Evolutionary conservation across 2,888 invertebrate species (phyloP).

Genomic region (Pseudococcus viburni): DNA sequence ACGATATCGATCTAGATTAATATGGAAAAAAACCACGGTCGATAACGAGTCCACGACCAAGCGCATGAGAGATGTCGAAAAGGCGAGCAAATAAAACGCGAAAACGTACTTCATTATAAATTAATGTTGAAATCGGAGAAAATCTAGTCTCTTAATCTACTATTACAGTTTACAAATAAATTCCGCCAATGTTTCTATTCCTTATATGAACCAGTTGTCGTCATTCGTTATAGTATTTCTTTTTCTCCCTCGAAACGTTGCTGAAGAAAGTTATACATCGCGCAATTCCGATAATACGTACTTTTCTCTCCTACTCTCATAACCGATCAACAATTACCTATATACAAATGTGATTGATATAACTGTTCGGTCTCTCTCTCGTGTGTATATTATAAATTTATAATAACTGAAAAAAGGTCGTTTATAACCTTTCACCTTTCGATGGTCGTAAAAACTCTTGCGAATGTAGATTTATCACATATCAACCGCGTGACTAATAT

Average conservation of each 20-base stretch:
- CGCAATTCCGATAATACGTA: neutral
- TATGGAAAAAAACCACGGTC: neutral
- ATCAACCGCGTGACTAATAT: slow-evolving; percentile 3
- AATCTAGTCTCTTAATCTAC: slow-evolving; percentile 44
- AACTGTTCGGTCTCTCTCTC: neutral
- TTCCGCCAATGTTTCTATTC: slow-evolving; percentile 46
- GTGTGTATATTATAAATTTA: neutral
- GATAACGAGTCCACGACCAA: slow-evolving; percentile 36
- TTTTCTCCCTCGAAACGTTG: neutral
- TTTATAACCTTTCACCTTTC: slow-evolving; percentile 25
- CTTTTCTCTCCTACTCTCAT: slow-evolving; percentile 24
- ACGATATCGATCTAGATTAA: slow-evolving; percentile 37
- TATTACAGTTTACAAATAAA: slow-evolving; percentile 41
- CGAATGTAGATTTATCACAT: neutral
- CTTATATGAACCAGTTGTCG: slow-evolving; percentile 26
- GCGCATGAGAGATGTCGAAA: slow-evolving; percentile 6
- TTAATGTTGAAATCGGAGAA: slow-evolving; percentile 56
- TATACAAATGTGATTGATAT: slow-evolving; percentile 27
- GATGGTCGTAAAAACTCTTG: neutral
- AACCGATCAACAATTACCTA: slow-evolving; percentile 28
- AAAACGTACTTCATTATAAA: slow-evolving; percentile 52
- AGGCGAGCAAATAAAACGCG: slow-evolving; percentile 19
- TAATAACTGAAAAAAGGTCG: slow-evolving; percentile 9
- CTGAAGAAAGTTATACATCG: slow-evolving; percentile 26
- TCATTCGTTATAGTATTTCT: slow-evolving; percentile 14